These are phyloP conservation scores for Phytoseiulus persimilis DNA, from an alignment of 2,888 invertebrate genomes.

Conservation along the genomic window DNA sequence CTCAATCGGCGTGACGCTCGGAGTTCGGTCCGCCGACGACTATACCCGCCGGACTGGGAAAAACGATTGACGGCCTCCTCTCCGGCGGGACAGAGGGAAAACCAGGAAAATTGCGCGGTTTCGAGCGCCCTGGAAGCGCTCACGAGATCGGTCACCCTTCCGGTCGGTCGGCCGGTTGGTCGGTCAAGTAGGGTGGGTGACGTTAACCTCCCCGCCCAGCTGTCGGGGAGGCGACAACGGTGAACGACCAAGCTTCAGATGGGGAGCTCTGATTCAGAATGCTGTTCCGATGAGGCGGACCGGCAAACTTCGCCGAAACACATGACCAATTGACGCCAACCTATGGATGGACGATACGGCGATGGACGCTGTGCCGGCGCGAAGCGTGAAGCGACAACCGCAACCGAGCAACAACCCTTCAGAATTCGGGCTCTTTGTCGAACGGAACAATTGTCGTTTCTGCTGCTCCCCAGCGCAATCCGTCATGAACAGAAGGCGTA, in stretches of 20 bases:
- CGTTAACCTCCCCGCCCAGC: background rate
- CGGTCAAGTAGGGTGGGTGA: background rate
- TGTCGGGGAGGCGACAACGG: background rate
- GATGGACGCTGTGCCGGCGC: background rate
- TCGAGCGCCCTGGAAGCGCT: background rate
- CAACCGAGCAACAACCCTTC: background rate
- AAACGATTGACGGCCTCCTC: background rate
- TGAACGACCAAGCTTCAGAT: background rate
- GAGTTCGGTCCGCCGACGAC: background rate
- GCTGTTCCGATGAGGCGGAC: background rate
- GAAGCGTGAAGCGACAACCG: background rate
- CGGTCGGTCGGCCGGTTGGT: background rate
- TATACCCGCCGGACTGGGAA: background rate
- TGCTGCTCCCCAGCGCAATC: background rate
- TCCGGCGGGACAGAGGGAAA: background rate
- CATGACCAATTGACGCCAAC: background rate
- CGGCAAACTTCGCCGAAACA: background rate
- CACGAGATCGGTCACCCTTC: no score
- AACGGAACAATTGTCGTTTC: background rate
- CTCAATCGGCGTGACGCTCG: background rate
- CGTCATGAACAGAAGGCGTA: background rate
- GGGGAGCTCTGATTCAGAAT: background rate
- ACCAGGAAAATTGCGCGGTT: background rate
- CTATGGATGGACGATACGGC: background rate
- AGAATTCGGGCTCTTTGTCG: background rate